phyloP scores from a whole-genome alignment of 2,797 vertebrate species.

The Poeciliopsis gracilis region DNA sequence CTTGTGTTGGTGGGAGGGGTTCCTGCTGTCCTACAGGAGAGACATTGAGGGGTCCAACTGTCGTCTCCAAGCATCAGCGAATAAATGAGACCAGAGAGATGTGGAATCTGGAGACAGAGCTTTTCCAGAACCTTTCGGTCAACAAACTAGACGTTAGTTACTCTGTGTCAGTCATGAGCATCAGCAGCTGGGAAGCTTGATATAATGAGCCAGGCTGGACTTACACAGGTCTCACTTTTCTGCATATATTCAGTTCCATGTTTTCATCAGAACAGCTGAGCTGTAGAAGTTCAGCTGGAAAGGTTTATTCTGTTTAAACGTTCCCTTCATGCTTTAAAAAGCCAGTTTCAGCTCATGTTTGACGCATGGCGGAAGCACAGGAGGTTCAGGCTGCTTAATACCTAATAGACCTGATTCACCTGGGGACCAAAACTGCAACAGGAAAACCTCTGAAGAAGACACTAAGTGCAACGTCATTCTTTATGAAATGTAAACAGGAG shows the following conservation, averaged over 20 bases:
- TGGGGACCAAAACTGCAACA: no score
- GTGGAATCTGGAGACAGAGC: not conserved
- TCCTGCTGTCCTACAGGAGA: constrained; percentile 11
- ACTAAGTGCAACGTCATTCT: no score
- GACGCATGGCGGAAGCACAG: not conserved
- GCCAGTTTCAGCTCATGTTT: not conserved
- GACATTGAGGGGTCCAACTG: constrained; percentile 46
- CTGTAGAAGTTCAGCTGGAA: not conserved
- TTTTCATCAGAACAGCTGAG: not conserved
- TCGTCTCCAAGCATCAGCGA: constrained; percentile 14
- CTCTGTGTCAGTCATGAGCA: no score
- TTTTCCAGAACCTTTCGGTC: not conserved
- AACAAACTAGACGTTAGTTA: not conserved
- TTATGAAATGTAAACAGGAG: no score
- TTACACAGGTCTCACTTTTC: not conserved
- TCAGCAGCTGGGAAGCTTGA: not conserved
- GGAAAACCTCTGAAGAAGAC: no score
- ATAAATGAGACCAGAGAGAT: constrained; percentile 63
- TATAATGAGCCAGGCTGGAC: not conserved
- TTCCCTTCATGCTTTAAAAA: no score
- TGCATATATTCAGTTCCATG: not conserved
- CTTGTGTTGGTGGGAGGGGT: constrained; percentile 37
- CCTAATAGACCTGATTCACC: no score
- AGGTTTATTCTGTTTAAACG: no score
- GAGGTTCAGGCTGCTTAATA: not conserved